Evolutionary conservation across 2,797 vertebrate species (phyloP), one percentile per base, ranked within the genome.

Genomic region (Helicolenus hilgendorfi): DNA sequence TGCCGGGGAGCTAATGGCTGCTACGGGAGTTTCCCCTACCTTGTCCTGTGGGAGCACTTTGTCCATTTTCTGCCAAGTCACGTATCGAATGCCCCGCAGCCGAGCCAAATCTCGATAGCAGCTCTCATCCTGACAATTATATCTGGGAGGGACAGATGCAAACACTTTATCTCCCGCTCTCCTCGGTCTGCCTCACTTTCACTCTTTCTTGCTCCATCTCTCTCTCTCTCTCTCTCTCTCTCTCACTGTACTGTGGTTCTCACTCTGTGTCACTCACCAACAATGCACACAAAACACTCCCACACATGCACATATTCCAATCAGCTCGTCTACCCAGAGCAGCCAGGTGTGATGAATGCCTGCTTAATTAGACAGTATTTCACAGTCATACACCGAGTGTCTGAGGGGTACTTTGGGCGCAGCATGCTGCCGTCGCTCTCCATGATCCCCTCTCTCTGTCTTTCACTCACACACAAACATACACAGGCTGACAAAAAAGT

Each of bases 61-160:
- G 96, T 97, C 98, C 94, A 91, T 96, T 94, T 97, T 98, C 91
- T 96, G 95, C 99, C 99, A 99, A 20, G 99, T 99, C 95, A 99
- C 95, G 84, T 99, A 99, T 92, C 96, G 97, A 76, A 99, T 75
- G 14, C 99, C 99, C 85, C 99, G 96, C 83, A 99, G 98, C 90
- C 98, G 98, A 69, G 99, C 99, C 97, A 99, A 92, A 94, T 99
- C 99, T 83, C 98, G 94, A 95, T 99, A 99, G 92, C 99, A 99
- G 93, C 98, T 98, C 86, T 98, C 98, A 92, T 99, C 99, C 88
- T 99, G 98, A 97, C 99, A 99, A 86, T 99, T 99, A 96, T 99
- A 99, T 41, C 99, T 99, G 90, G 72, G 80, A 74, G 94, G 95
- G 93, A 96, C 91, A 95, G 92, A 96, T 86, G 92, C 86, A 86